Evolutionary conservation across 1,140 invertebrate genomes (phyloP), one percentile per base, ranked within the genome.

Genomic region (Epicauta chinensis): DNA sequence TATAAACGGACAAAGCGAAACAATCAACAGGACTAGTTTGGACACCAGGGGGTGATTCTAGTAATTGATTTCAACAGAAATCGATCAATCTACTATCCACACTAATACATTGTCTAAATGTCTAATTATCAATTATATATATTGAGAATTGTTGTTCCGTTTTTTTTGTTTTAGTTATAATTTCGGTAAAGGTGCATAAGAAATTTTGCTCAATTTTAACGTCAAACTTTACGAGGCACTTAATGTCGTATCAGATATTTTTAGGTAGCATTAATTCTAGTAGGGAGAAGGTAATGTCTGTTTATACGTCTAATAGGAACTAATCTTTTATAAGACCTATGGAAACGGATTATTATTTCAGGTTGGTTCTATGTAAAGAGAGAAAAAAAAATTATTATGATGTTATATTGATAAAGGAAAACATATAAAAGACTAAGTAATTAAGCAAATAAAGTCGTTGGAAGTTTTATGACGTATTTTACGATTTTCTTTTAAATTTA

Each of bases 401-500:
- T 23, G 23, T 59, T 60, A 55, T 58, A 55, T 53, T 47, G 59
- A 56, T 55, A 62, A 62, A 53, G 58, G 53, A 62, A 53, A 51
- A 56, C 58, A 53, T 53, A 60, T 62, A 62, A 62, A 62, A 62
- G 60, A 49, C 52, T 56, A 56, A 60, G 60, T 62, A 62, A 62
- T 62, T 62, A 62, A 57, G 53, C 57, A 62, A 62, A 60, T 51
- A 62, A 58, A 60, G 50, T 45, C 55, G 43, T 54, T 59, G 46
- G 50, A 45, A 42, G 47, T 51, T 46, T 53, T 53, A 47, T 44
- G 49, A 34, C 30, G 13, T 16, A 38, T 56, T 59, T 59, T 56
- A 59, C 46, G 54, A 16, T 38, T 53, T 51, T 39, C 54, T 32
- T 53, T 23, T 46, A 49, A 48, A 41, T 37, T 56, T 58, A 58